These are phyloP conservation scores for Drosophila emarginata DNA, from an alignment of 2,888 invertebrate genomes.

Conservation along the genomic window DNA sequence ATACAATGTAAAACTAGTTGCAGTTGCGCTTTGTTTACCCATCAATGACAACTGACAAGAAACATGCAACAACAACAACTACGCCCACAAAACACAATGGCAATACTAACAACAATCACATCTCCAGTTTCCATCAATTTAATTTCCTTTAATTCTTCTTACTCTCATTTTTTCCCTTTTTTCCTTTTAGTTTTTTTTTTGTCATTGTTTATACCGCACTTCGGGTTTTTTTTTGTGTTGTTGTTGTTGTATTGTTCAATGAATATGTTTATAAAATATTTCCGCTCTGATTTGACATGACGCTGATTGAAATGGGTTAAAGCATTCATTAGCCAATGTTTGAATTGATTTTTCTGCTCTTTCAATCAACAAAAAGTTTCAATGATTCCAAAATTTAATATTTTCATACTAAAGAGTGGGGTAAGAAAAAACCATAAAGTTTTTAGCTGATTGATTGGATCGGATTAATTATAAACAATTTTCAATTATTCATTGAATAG, in stretches of 20 bases:
- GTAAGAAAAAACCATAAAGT: conserved; percentile 15
- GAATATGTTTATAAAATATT: conserved; percentile 74
- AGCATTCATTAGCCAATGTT: conserved; percentile 32
- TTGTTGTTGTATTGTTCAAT: conserved; percentile 30
- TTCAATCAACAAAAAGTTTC: conserved; percentile 54
- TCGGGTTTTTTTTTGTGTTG: neutral
- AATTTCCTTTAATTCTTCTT: conserved; percentile 64
- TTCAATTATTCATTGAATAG: neutral
- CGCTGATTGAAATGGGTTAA: conserved; percentile 69
- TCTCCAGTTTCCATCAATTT: conserved; percentile 50
- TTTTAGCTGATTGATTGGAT: conserved; percentile 14
- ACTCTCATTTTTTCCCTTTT: neutral
- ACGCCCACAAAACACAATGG: conserved; percentile 47
- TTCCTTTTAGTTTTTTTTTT: conserved; percentile 1
- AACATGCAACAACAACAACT: conserved; percentile 65
- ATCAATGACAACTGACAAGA: conserved; percentile 74
- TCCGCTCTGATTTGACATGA: conserved; percentile 66
- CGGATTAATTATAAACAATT: neutral
- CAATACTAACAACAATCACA: conserved; percentile 39
- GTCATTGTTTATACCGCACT: conserved; percentile 14
- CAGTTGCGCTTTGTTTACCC: conserved; percentile 66
- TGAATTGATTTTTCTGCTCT: conserved; percentile 38
- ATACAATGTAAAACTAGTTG: conserved; percentile 44
- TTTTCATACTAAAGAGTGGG: neutral
- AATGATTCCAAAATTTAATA: conserved; percentile 21